Base-by-base conservation (phyloP, 2,113 vertebrate genomes). In the Grammatotria lemairii region DNA sequence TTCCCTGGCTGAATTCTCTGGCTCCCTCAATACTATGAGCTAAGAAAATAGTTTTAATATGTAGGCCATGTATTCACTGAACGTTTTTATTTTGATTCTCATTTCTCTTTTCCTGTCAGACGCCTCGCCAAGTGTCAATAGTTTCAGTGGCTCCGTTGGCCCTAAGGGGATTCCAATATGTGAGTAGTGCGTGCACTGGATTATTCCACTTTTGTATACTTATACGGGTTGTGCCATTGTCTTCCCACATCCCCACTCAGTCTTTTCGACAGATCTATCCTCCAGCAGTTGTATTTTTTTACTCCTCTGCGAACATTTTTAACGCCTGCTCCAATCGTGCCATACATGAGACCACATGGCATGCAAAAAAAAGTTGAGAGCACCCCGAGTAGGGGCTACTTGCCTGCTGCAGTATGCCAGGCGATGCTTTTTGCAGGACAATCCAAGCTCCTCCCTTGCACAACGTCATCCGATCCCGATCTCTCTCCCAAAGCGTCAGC, bases 391-490 rank as follows among this genome's bases (percentile, higher is more conserved):
- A 42, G 23, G 47, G 84, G 8, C 58, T 63, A n/a, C 17, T n/a
- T 5, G 55, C 54, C 82, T 82, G 63, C 81, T 58, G 78, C 49
- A 40, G 63, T 60, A 78, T 40, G 26, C 70, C 85, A 47, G 14
- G 40, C 75, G 42, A 79, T 40, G 80, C 79, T 12, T 87, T 86
- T 68, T 82, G 88, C 88, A 88, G 93, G 88, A 92, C 84, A 58
- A 88, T 81, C 53, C 84, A 95, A 87, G 88, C 95, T 90, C 96
- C 96, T 93, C 96, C 95, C 94, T 79, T 9, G 31, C 85, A n/a
- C 90, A 33, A 94, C 96, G 96, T 96, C 96, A 96, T 81, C 85
- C 82, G 88, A 93, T 94, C 92, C 91, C 57, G 93, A 94, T 95
- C 95, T 93, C 95, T 93, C 93, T 93, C 90, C 83, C 90, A 60